phyloP scores from a whole-genome alignment of 2,113 vertebrate species.

The Tonatia bakeri region DNA sequence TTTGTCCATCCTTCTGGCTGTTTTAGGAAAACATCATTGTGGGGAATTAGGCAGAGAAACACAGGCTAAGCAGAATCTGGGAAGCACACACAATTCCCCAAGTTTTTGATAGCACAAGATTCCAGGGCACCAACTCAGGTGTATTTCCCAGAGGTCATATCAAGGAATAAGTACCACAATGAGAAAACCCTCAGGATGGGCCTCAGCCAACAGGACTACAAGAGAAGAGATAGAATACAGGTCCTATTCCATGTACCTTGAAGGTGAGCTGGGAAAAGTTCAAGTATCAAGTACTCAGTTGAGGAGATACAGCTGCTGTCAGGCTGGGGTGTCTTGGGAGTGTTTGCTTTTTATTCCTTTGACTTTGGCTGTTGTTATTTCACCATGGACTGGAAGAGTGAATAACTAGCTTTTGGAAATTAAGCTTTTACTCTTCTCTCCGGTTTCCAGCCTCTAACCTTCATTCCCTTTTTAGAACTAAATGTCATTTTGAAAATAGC shows the following conservation, averaged over 20 bases:
- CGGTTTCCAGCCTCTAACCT: not conserved
- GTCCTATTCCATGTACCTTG: not conserved
- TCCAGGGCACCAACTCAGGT: not conserved
- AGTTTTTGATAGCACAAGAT: not conserved
- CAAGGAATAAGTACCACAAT: not conserved
- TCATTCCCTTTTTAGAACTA: not conserved
- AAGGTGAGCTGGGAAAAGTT: not conserved
- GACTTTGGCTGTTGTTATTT: not conserved
- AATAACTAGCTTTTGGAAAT: not conserved
- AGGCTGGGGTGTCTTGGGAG: not conserved
- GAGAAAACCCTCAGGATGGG: not conserved
- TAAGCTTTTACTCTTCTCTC: not conserved
- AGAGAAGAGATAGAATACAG: not conserved
- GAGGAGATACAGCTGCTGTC: not conserved
- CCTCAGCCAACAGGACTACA: not conserved
- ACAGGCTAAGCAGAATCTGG: not conserved
- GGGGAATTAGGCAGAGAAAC: not conserved
- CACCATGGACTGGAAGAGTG: not conserved
- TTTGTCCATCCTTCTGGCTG: not conserved
- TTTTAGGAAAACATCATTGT: not conserved
- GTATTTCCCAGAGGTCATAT: not conserved
- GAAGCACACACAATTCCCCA: not conserved
- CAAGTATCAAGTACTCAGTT: fast-evolving
- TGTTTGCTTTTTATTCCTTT: not conserved
- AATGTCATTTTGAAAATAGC: not conserved